These are phyloP conservation scores for Esox lucius DNA, from an alignment of 2,797 vertebrate genomes.

Conservation along the genomic window DNA sequence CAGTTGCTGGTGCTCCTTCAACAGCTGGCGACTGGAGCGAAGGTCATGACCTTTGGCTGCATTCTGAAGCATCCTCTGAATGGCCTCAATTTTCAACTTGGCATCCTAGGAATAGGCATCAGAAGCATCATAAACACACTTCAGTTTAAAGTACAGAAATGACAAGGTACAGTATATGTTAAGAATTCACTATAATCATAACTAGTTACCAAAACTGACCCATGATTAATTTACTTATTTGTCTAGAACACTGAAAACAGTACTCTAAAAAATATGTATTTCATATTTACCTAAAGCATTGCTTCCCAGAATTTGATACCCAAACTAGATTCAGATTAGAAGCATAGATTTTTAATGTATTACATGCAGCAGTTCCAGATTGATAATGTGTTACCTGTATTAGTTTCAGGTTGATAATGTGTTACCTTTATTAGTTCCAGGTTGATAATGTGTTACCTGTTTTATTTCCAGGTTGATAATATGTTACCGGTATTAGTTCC, in stretches of 20 bases:
- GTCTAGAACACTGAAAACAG: not conserved
- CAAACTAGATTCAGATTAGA: not conserved
- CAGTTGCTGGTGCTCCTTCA: conserved; percentile 81
- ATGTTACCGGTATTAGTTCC: too few species aligned
- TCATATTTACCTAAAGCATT: not conserved
- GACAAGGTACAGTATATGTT: not conserved
- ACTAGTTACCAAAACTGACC: not conserved
- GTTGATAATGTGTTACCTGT: too few species aligned
- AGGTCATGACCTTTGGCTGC: conserved; percentile 79
- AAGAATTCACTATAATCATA: not conserved
- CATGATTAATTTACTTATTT: not conserved
- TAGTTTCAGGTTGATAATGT: not conserved
- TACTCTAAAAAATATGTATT: not conserved
- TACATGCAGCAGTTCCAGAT: not conserved
- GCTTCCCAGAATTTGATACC: not conserved
- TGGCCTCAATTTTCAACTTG: conserved; percentile 82
- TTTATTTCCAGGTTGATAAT: too few species aligned
- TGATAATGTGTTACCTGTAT: not conserved
- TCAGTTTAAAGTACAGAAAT: not conserved
- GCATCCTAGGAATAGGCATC: conserved; percentile 76
- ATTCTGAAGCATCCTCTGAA: conserved; percentile 79
- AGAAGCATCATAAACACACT: not conserved
- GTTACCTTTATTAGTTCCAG: not conserved
- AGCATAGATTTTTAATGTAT: not conserved
- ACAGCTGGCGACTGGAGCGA: conserved; percentile 77